Evolutionary conservation across 2,888 invertebrate genomes (phyloP).

Genomic region (Leptopterna dolabrata): DNA sequence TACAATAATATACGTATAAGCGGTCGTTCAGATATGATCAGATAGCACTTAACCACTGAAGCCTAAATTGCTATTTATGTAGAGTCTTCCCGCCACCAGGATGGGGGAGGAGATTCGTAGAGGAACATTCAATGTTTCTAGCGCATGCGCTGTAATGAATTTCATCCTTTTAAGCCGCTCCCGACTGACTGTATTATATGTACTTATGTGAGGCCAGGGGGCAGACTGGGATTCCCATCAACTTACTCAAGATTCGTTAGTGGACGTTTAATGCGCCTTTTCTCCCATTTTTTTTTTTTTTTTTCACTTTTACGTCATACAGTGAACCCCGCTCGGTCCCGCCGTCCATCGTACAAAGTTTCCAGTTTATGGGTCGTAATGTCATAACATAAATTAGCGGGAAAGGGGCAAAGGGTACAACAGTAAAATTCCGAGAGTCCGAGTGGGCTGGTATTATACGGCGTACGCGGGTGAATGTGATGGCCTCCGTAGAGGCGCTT

Average conservation of each 20-base stretch:
- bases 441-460: neutral
- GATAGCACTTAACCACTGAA: neutral
- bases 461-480: neutral
- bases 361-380: neutral
- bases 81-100: neutral
- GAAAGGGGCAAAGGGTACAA: neutral
- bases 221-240: neutral
- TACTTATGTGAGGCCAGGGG: neutral
- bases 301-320: neutral
- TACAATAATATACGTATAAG: neutral
- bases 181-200: neutral
- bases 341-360: neutral
- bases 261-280: neutral
- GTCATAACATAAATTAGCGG: constrained; percentile 1
- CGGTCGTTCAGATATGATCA: neutral
- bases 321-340: neutral
- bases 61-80: neutral
- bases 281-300: neutral
- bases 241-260: neutral
- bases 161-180: neutral
- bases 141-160: neutral
- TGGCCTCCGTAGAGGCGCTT: neutral
- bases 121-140: neutral
- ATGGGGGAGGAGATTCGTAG: neutral
- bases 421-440: neutral